Base-by-base conservation (phyloP, 2,113 vertebrate species). In the Plectropomus leopardus region DNA sequence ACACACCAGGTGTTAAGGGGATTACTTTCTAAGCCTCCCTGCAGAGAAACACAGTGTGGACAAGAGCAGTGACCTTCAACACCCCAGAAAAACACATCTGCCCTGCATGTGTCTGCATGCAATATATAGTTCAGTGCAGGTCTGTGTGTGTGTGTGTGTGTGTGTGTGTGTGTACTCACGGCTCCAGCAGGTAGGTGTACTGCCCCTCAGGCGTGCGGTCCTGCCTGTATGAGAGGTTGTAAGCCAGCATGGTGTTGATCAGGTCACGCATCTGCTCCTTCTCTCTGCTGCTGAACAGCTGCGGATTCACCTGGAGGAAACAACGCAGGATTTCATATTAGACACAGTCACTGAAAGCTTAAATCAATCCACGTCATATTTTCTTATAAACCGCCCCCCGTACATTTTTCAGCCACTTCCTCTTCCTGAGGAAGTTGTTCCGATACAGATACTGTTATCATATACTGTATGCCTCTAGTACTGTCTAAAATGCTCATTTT, bases 191-290 rank as follows among this genome's bases (percentile, higher is more conserved):
- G 83, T 97, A 99, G 72, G 92, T 28, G 21, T 99, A 99, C 88
- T 98, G 97, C 21, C 98, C 98, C 5, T 99, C 98, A 0, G 96
- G 94, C 0, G 95, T 95, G 64, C 97, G 96, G 72, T 98, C 97
- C 94, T 99, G 98, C 65, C 95, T 95, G 94, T 99, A 99, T 1
- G 96, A 98, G 28, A 99, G 96, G 92, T 97, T 99, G 85, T 98
- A 99, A 53, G 97, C 94, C 45, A 99, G 93, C 98, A 99, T 99
- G 85, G 96, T 97, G 85, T 95, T 84, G 42, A 98, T 96, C 13
- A 99, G 95, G 54, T 96, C 94, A 0, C 92, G 85, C 86, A 99
- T 90, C 92, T 98, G 98, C 93, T 97, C 96, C 91, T 98, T 99
- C 95, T 99, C 98, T 7, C 94, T 96, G 64, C 58, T 91, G 81